Evolutionary conservation across 2,113 vertebrate species (phyloP), one percentile per base, ranked within the genome.

Genomic region (Passer montanus): DNA sequence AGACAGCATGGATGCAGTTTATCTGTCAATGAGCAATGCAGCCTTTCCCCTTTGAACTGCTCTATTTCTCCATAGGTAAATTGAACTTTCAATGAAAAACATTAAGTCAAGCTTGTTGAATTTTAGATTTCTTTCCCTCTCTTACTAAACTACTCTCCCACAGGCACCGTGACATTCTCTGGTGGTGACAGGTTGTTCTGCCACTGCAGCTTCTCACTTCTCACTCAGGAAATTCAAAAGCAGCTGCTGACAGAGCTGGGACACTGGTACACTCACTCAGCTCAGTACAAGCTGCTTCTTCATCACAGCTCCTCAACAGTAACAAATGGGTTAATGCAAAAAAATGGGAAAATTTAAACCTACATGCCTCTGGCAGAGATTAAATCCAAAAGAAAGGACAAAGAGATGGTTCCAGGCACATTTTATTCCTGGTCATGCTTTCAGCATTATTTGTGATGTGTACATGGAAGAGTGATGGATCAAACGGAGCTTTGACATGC

Each of bases 141-240:
- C 17, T 59, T 21, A 35, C 27, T 46, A 28, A 1, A 0, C 10
- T 50, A 9, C 60, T 68, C 41, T 58, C 22, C 50, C 3, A 0
- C 0, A 31, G 63, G 27, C 64, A 75, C 10, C 0, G 0, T 0
- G 5, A 43, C 41, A 11, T 43, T 83, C 26, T 19, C 23, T 15
- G 3, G 43, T 1, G 0, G 17, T 30, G 62, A 69, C 58, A 82
- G 31, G 66, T 31, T 60, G 14, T 62, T 53, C 6, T 19, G 46
- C 59, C 85, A 72, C 72, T 24, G 28, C 64, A 68, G 28, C 49
- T 44, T 60, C 80, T 59, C 73, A 63, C 31, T 69, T 89, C 41
- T 37, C 37, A 31, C 81, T 50, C 59, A 6, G 6, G 33, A 70
- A 26, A 56, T 23, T 37, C 60, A 59, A 78, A 88, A 76, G 52